Evolutionary conservation across 35 echinoderm and acorn worm genomes (phyloP).

Genomic region (Heliocidaris tuberculata): DNA sequence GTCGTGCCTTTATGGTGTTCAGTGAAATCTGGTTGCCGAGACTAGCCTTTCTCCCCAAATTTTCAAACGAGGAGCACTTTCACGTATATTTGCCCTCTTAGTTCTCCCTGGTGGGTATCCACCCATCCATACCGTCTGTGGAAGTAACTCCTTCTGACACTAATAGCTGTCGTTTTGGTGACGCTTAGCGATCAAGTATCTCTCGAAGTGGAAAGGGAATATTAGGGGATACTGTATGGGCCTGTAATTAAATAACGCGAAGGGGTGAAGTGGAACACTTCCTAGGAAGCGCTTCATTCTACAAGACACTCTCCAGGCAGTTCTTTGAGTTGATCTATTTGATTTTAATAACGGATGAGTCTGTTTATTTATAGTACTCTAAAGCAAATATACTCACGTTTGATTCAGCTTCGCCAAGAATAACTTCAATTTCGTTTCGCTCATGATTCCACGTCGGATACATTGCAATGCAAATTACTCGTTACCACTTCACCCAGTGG

Average conservation of each 20-base stretch:
- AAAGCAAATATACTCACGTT: background rate
- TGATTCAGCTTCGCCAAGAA: too few species aligned
- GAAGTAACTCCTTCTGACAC: background rate
- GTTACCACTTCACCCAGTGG: too few species aligned
- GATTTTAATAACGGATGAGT: background rate
- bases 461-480: too few species aligned
- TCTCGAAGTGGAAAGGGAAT: background rate
- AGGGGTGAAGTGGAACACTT: background rate
- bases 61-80: background rate
- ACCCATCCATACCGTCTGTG: background rate
- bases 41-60: background rate
- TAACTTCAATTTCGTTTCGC: too few species aligned
- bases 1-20: background rate
- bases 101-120: background rate
- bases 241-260: background rate
- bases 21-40: background rate
- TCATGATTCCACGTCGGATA: too few species aligned
- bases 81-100: background rate
- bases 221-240: background rate
- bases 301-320: background rate
- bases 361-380: background rate
- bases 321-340: background rate
- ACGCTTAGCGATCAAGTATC: constrained; percentile 8
- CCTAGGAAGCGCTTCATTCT: background rate
- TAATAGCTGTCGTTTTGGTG: background rate